A percentile compares a stretch with the other conserved stretches of the same genome.
Conservation (phyloP, 1,140 invertebrate genomes). For the Brachionus paranguensis region DNA sequence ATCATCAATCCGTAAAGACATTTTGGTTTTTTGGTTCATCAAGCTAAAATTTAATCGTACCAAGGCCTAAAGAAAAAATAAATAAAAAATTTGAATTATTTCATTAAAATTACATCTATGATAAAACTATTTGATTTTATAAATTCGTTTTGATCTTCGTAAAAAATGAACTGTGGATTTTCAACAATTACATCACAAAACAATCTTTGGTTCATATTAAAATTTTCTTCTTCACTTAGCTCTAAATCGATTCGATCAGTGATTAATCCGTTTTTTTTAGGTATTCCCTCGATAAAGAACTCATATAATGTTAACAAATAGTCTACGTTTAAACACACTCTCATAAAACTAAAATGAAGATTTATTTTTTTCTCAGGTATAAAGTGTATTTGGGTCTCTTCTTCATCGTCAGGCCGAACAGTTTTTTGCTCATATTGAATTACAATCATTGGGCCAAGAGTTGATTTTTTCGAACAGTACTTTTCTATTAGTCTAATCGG, state of each 20-base stretch:
- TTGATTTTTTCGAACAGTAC: neutral
- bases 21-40: slow-evolving; percentile 14
- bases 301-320: slow-evolving; percentile 16
- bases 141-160: slow-evolving; percentile 26
- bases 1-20: neutral
- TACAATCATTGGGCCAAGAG: neutral
- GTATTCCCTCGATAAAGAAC: slow-evolving; percentile 6
- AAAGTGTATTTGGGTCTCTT: neutral
- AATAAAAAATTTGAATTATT: neutral
- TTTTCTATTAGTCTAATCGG: slow-evolving; percentile 20
- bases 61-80: neutral
- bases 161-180: slow-evolving; percentile 34
- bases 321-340: slow-evolving; percentile 30
- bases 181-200: neutral
- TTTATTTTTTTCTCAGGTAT: neutral
- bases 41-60: neutral
- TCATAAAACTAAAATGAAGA: neutral
- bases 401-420: neutral
- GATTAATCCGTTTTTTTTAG: neutral
- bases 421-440: neutral
- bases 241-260: neutral
- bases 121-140: slow-evolving; percentile 23
- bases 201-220: neutral
- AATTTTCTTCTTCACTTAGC: neutral
- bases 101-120: neutral